phyloP scores from a whole-genome alignment of 2,888 invertebrate genomes.

The Siphonodentalium dalli region DNA sequence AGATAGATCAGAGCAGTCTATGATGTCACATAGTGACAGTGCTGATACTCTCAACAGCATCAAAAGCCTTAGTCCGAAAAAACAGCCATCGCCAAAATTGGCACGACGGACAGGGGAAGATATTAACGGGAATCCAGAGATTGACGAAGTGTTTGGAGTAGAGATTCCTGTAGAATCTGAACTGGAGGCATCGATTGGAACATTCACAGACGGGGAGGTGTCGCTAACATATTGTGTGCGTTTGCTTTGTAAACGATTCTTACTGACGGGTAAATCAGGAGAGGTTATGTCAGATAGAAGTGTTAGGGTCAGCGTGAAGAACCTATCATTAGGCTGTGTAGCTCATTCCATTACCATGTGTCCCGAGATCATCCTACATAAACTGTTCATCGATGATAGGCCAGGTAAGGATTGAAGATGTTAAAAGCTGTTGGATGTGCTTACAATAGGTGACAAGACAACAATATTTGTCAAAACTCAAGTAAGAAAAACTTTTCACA shows the following conservation, averaged over 20 bases:
- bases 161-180: constrained; percentile 20
- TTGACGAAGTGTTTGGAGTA: constrained; percentile 30
- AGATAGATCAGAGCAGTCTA: constrained; percentile 51
- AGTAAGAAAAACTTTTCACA: no score
- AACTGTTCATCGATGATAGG: constrained; percentile 60
- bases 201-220: constrained; percentile 72
- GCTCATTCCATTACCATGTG: constrained; percentile 77
- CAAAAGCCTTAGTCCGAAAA: constrained; percentile 49
- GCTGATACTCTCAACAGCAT: constrained; percentile 55
- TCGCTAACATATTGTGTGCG: constrained; percentile 78
- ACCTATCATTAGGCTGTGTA: constrained; percentile 84
- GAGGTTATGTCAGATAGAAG: constrained; percentile 74
- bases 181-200: constrained; percentile 66
- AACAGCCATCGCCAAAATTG: constrained; percentile 24
- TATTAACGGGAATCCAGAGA: constrained; percentile 51
- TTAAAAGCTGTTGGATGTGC: no score
- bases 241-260: constrained; percentile 76
- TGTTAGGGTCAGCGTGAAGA: constrained; percentile 89
- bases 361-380: constrained; percentile 76
- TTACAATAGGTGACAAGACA: no score
- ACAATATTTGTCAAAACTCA: no score
- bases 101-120: constrained; percentile 40
- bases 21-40: constrained; percentile 54
- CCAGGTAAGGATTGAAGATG: no score
- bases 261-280: constrained; percentile 72